Evolutionary conservation across 2,888 invertebrate genomes (phyloP), one percentile per base, ranked within the genome.

Genomic region (Thalpophila matura): DNA sequence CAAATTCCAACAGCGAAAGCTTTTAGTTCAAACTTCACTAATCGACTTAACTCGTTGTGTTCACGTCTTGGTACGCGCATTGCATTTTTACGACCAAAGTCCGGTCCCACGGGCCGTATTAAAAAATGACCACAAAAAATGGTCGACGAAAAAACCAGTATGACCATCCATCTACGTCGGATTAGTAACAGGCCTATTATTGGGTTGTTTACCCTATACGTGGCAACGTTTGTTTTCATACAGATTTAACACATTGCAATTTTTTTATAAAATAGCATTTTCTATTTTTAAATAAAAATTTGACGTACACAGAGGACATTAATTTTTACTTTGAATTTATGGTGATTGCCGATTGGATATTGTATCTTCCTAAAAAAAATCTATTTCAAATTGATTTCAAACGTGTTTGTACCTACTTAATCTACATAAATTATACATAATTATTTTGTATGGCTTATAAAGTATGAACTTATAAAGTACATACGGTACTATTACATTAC

Each of bases 101-200:
- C 82, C 81, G 85, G 84, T 89, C 87, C 71, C 85, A 87, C 86
- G 86, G 81, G 80, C 76, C 66, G 76, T 82, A 59, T 86, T 81
- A 75, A 81, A 85, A 84, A 86, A 86, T 74, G 73, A 80, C 66
- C 74, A 86, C 83, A 89, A 89, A 90, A 90, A 90, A 85, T 80
- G 77, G 79, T 74, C 80, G 80, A 78, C 76, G 77, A 81, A 86
- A 85, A 88, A 88, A 87, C 85, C 80, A 63, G 84, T 81, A 80
- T 76, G 74, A 77, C 84, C 80, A 85, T 87, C 81, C 80, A 80
- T 87, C 83, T 77, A 78, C 77, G 86, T 85, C 86, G 80, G 82
- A 86, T 87, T 87, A 86, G 81, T 81, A 74, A 77, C 76, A 62
- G 75, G 81, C 57, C 79, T 71, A 77, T 85, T 80, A 86, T 68